A percentile compares a stretch with the other conserved stretches of the same genome.
phyloP scores from a whole-genome alignment of 2,888 invertebrate species.

The Campoplex nolae region DNA sequence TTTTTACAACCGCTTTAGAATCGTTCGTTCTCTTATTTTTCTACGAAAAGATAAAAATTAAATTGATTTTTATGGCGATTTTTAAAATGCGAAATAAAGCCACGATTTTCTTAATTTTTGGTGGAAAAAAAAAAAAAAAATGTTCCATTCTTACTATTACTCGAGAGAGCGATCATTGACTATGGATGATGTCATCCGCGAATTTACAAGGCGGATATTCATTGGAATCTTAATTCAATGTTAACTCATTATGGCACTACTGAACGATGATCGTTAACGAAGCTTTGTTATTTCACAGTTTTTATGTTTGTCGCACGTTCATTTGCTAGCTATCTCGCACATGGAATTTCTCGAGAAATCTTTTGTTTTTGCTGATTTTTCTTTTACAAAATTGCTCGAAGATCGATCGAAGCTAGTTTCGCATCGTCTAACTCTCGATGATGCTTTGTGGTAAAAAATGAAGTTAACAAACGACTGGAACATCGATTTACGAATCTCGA shows the following conservation, averaged over 20 bases:
- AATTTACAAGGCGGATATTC: conserved; percentile 45
- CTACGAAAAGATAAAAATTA: no score
- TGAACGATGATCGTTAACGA: conserved; percentile 30
- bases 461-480: not conserved
- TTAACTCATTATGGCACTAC: conserved; percentile 57
- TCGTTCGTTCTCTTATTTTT: not conserved
- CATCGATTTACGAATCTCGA: conserved; percentile 10
- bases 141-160: not conserved
- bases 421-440: not conserved
- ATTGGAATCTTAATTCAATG: conserved; percentile 49
- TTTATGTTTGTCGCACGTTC: not conserved
- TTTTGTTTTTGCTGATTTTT: not conserved
- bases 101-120: not conserved
- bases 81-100: not conserved
- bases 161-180: conserved; percentile 43
- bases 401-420: not conserved
- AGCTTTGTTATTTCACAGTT: not conserved
- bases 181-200: conserved; percentile 37
- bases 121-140: not conserved
- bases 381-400: not conserved
- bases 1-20: not conserved
- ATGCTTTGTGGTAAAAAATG: not conserved
- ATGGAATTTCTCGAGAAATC: not conserved
- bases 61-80: not conserved
- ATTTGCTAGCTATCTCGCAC: not conserved